These are phyloP conservation scores for Drosophila takahashii DNA, from an alignment of 1,140 invertebrate species.

Conservation along the genomic window DNA sequence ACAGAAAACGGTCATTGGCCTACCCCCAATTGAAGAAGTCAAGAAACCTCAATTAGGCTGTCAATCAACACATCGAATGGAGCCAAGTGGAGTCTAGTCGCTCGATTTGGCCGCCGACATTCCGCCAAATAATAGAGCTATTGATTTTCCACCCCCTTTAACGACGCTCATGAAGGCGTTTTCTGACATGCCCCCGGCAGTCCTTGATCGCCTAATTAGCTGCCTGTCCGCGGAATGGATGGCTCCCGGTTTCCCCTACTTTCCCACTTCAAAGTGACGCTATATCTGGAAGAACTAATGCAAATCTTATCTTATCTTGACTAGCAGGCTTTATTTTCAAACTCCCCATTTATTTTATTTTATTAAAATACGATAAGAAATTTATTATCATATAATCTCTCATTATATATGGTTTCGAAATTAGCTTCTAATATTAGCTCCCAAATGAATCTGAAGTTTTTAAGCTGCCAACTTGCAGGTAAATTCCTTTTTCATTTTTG, in stretches of 20 bases:
- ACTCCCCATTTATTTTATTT: too few species aligned
- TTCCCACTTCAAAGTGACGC: not conserved
- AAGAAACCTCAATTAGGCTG: conserved; percentile 78
- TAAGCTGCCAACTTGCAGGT: not conserved
- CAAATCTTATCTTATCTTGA: conserved; percentile 11
- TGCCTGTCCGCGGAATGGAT: conserved; percentile 42
- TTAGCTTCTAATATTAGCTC: too few species aligned
- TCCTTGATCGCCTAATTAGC: conserved; percentile 74
- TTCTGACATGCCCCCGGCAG: conserved; percentile 47
- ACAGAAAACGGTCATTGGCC: conserved; percentile 60
- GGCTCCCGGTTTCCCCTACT: conserved; percentile 26
- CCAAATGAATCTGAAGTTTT: not conserved
- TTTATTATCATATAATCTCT: too few species aligned
- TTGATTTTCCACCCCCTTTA: conserved; percentile 69
- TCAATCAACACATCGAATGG: conserved; percentile 68
- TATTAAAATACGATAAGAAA: too few species aligned
- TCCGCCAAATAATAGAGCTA: conserved; percentile 75
- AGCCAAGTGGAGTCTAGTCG: conserved; percentile 23
- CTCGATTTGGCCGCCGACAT: conserved; percentile 30
- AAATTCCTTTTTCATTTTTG: not conserved
- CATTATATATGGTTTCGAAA: too few species aligned
- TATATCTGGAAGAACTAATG: conserved; percentile 2
- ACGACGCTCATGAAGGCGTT: conserved; percentile 58
- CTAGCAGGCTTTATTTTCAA: too few species aligned
- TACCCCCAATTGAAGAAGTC: conserved; percentile 53